Evolutionary conservation across 2,113 vertebrate species (phyloP).

Genomic region (Sturnus vulgaris): DNA sequence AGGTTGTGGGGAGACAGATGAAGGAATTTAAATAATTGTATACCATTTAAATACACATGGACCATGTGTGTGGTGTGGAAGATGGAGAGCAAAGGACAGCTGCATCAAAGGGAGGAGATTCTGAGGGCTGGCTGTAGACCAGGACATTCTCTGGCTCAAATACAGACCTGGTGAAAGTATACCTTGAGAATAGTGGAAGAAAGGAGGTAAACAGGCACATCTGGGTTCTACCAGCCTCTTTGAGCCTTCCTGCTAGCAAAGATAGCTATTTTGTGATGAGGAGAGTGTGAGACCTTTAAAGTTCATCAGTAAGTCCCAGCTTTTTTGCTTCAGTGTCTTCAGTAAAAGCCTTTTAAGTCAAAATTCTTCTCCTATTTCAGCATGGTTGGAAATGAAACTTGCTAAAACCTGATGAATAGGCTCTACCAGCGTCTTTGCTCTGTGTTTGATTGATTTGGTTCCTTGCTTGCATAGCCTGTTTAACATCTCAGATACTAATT

Average conservation of each 20-base stretch:
- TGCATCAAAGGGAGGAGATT: background rate
- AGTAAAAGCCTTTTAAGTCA: background rate
- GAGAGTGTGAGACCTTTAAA: background rate
- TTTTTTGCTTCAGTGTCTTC: background rate
- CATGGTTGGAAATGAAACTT: background rate
- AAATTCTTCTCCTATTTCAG: background rate
- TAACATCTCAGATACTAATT: background rate
- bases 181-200: background rate
- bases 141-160: background rate
- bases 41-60: background rate
- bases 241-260: background rate
- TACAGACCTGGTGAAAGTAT: background rate
- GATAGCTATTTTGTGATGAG: background rate
- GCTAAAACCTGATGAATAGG: background rate
- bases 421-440: background rate
- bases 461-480: background rate
- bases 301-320: background rate
- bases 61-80: background rate
- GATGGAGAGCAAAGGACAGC: background rate
- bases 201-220: background rate
- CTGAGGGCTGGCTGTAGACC: background rate
- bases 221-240: background rate
- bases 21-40: background rate
- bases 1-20: background rate
- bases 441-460: background rate